Conservation (phyloP, 2,888 invertebrate genomes). For the Tenthredo livida region DNA sequence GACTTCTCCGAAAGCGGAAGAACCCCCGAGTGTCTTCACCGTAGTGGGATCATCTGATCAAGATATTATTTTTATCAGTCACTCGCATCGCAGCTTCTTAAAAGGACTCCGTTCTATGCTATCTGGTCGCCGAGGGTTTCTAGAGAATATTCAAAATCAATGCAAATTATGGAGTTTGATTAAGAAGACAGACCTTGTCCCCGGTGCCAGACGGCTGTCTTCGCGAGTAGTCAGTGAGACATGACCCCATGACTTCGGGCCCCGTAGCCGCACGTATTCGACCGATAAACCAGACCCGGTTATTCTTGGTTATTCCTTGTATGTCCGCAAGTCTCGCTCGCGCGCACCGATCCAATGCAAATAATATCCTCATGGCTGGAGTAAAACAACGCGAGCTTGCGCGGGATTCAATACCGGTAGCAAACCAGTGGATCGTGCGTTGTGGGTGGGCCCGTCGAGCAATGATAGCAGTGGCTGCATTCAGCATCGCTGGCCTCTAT, state of each 20-base stretch:
- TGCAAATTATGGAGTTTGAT: constrained; percentile 30
- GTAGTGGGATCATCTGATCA: constrained; percentile 8
- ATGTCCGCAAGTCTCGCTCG: constrained; percentile 23
- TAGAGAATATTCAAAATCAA: background rate
- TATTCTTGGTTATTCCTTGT: constrained; percentile 39
- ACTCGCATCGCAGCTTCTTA: background rate
- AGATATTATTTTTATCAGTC: constrained; percentile 35
- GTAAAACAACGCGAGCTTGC: constrained; percentile 73
- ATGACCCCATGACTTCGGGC: constrained; percentile 42
- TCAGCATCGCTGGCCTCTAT: constrained; percentile 69
- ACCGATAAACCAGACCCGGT: constrained; percentile 39
- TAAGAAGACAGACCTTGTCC: constrained; percentile 1
- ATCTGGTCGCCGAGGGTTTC: background rate
- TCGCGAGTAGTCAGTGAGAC: constrained; percentile 17
- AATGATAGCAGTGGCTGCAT: constrained; percentile 66
- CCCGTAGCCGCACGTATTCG: constrained; percentile 17
- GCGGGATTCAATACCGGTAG: constrained; percentile 78
- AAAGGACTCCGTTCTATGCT: background rate
- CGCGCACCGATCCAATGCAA: constrained; percentile 68
- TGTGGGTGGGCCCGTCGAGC: constrained; percentile 76
- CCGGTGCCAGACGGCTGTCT: constrained; percentile 9
- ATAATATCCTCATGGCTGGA: constrained; percentile 74
- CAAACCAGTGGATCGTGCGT: constrained; percentile 74
- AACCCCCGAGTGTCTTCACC: background rate
- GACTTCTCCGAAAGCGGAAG: constrained; percentile 59